phyloP scores from a whole-genome alignment of 2,797 vertebrate species.

The Danionella dracula region DNA sequence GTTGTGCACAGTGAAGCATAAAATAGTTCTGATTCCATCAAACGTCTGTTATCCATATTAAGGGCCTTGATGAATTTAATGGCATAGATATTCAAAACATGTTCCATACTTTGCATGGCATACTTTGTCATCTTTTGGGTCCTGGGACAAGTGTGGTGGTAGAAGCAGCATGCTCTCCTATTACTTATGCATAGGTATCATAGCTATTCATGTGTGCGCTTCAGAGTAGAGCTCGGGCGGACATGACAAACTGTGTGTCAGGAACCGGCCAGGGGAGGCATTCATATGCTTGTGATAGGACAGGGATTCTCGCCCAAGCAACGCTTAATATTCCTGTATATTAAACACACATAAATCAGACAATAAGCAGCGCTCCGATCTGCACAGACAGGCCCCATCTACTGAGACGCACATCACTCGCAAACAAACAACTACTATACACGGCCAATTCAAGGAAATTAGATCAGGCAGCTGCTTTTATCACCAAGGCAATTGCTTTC shows the following conservation, averaged over 20 bases:
- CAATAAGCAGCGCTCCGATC: conserved; percentile 52
- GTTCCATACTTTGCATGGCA: background rate
- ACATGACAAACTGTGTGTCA: conserved; percentile 79
- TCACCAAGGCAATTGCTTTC: conserved; percentile 24
- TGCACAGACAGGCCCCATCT: background rate
- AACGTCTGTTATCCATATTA: conserved; percentile 43
- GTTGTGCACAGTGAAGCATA: conserved; percentile 41
- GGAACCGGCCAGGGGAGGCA: conserved; percentile 64
- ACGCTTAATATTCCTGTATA: conserved; percentile 78
- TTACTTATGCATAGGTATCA: conserved; percentile 82
- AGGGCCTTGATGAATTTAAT: conserved; percentile 47
- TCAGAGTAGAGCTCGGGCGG: conserved; percentile 60
- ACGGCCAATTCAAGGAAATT: conserved; percentile 26
- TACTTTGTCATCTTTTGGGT: conserved; percentile 35
- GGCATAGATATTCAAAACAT: conserved; percentile 33
- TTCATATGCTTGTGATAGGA: conserved; percentile 67
- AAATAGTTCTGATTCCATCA: conserved; percentile 46
- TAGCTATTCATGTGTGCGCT: conserved; percentile 78
- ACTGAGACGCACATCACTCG: background rate
- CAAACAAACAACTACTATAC: conserved; percentile 27
- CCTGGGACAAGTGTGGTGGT: background rate
- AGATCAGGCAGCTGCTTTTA: conserved; percentile 35
- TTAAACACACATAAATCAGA: conserved; percentile 79
- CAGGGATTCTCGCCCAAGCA: conserved; percentile 67
- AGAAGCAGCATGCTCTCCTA: conserved; percentile 59